Evolutionary conservation across 1,140 invertebrate species (phyloP).

Genomic region (Cylas formicarius): DNA sequence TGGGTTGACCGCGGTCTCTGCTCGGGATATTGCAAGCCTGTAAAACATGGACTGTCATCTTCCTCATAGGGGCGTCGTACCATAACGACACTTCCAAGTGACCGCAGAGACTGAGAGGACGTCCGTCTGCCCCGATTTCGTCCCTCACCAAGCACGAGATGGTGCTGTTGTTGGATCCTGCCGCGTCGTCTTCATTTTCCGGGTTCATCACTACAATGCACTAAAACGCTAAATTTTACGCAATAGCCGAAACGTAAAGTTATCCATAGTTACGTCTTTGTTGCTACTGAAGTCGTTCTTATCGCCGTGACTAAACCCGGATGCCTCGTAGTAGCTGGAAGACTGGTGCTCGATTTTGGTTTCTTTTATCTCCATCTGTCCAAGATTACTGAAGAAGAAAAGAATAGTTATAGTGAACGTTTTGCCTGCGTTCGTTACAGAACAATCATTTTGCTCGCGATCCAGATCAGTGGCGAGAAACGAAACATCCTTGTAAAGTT

Average conservation of each 20-base stretch:
- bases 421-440: no score
- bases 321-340: no score
- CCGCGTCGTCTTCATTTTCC: conserved; percentile 28
- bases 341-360: conserved; percentile 42
- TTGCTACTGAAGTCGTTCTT: conserved; percentile 38
- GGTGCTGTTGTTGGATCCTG: conserved; percentile 11
- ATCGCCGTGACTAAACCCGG: no score
- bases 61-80: conserved; percentile 80
- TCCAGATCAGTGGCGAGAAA: no score
- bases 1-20: conserved; percentile 63
- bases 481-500: neutral
- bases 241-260: neutral
- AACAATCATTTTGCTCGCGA: no score
- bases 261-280: conserved; percentile 44
- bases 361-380: conserved; percentile 35
- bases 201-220: conserved; percentile 41
- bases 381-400: conserved; percentile 24
- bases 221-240: conserved; percentile 13
- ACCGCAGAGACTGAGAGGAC: conserved; percentile 52
- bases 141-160: no score
- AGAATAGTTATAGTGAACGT: no score
- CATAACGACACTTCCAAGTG: conserved; percentile 78
- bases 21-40: conserved; percentile 76
- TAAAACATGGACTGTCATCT: conserved; percentile 83
- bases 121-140: neutral